Base-by-base conservation (phyloP, 2,797 vertebrate genomes). In the Taenioides sp. region DNA sequence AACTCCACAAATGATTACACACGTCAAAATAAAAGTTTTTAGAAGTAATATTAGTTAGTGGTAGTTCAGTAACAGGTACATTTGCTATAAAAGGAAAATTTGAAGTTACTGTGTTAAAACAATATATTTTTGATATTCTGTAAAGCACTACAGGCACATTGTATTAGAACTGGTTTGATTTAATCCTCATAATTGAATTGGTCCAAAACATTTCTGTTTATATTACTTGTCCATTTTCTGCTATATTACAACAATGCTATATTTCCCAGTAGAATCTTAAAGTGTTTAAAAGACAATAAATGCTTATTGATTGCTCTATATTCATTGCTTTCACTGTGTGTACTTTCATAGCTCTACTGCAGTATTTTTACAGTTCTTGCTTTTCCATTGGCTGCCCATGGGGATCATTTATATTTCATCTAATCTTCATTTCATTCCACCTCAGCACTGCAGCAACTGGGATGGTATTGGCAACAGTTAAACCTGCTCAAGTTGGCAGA, bases 361-460 rank as follows among this genome's bases (percentile, higher is more conserved):
- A 58, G 11, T 7, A 22, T 69, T 71, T 75, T 20, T 23, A 70
- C 5, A 58, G 23, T 58, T 65, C 3, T 60, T 31, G 22, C 12
- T 57, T 43, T 73, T 1, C 16, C 47, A 55, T 57, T 76, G 16
- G 60, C 43, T 28, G 67, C 66, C 52, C 59, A 49, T 67, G 31
- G 63, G 47, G n/a, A 64, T 66, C 63, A 79, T 80, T 70, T 69
- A 65, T 28, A 43, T 74, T 81, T 80, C 50, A 63, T 75, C 65
- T 69, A 25, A 80, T 73, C 71, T 61, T 25, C 63, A 62, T 78
- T 76, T 69, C 0, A 59, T 73, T 82, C 57, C 67, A 23, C 17
- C 23, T 27, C 27, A 37, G 12, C 43, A 27, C 55, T 74, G 16
- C 62, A 58, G 27, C 20, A 55, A 65, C 12, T 20, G 17, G 28